A percentile compares a stretch with the other conserved stretches of the same genome.
Conservation (phyloP, 2,797 vertebrate species). For the Picus viridis region DNA sequence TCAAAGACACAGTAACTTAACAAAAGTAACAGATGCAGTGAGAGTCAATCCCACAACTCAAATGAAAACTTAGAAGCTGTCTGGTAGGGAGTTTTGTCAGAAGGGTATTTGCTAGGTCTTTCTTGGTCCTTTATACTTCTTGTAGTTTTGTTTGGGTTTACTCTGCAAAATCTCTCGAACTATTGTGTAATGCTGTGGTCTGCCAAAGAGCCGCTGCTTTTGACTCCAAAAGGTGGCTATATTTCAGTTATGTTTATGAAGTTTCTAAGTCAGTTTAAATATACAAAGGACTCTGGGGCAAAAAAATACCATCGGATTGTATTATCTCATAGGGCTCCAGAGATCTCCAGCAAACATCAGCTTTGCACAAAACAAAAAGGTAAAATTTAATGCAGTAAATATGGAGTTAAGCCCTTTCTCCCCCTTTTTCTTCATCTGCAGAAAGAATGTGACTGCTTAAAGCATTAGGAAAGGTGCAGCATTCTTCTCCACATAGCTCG, state of each 20-base stretch:
- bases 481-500: conserved; percentile 43
- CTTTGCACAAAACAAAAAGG: conserved; percentile 15
- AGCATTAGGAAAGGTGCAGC: conserved; percentile 57
- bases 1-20: background rate
- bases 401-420: background rate
- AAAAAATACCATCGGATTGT: conserved; percentile 22
- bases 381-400: conserved; percentile 9
- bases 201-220: conserved; percentile 34
- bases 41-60: background rate
- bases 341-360: background rate
- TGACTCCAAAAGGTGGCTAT: background rate
- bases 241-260: conserved; percentile 25
- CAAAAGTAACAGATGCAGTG: background rate
- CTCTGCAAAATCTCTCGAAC: background rate
- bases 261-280: background rate
- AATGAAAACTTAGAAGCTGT: background rate
- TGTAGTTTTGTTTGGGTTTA: background rate
- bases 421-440: conserved; percentile 4
- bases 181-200: background rate
- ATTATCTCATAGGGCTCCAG: conserved; percentile 2
- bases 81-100: background rate
- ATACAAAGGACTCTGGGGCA: background rate
- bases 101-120: background rate
- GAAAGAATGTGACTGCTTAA: conserved; percentile 58
- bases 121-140: background rate